Base-by-base conservation (phyloP, 2,797 vertebrate genomes). In the Salmo trutta region DNA sequence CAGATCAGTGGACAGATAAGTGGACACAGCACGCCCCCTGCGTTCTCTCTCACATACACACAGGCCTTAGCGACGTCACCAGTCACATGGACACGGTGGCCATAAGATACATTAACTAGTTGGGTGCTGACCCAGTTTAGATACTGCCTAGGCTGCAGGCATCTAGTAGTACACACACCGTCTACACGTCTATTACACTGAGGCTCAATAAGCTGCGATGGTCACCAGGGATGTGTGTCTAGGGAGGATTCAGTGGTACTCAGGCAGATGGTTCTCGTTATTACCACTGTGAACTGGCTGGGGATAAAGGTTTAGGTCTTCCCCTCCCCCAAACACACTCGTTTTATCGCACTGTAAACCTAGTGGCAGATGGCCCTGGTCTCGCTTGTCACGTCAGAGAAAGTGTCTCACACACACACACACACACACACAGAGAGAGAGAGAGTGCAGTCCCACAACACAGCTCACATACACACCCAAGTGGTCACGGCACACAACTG, bases 181-280 rank as follows among this genome's bases (percentile, higher is more conserved):
- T 77, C 59, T 81, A 77, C 74, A 78, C 66, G 70, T 53, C 73
- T 78, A 79, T 12, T 47, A 78, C 81, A 75, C 74, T 19, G 51
- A 21, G 41, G 41, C 41, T 47, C 41, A 47, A 47, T 47, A 47
- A 47, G 12, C 41, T 47, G 10, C 41, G 0, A 47, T 12, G 10
- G 12, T 47, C 0, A 47, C 41, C 41, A 47, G 41, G 41, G 12
- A 14, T 47, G 41, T 47, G 41, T 47, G 41, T 31, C 41, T 19
- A 65, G 79, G 82, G 75, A 84, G 71, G 41, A 83, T 78, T 84
- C 67, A 82, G 82, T 78, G 77, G 85, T 31, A 15, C 27, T 74
- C 79, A 80, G 78, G 71, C 93, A 95, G 93, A 92, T 93, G 93
- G 90, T 86, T 92, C 86, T 85, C 89, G 93, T 94, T 87, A 93